These are phyloP conservation scores for Biston stratarius DNA, from an alignment of 2,888 invertebrate genomes.

Conservation along the genomic window DNA sequence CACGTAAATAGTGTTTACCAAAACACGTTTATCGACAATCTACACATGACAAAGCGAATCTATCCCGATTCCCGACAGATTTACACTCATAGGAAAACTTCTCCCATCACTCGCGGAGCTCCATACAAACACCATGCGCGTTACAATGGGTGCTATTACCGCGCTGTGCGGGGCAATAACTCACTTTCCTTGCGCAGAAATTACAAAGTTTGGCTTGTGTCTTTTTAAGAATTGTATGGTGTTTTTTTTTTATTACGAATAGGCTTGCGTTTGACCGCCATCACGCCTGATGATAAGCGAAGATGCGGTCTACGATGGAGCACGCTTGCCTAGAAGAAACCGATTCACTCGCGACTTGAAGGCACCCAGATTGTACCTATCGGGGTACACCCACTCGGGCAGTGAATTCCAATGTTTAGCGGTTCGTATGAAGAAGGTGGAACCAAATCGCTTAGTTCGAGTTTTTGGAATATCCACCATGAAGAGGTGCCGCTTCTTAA, in stretches of 20 bases:
- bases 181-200: neutral
- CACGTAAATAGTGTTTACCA: slow-evolving; percentile 17
- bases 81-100: slow-evolving; percentile 30
- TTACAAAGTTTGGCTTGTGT: neutral
- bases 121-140: slow-evolving; percentile 25
- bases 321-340: too few relatives aligned
- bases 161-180: neutral
- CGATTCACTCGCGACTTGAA: too few relatives aligned
- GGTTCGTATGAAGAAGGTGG: too few relatives aligned
- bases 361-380: too few relatives aligned
- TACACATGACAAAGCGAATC: slow-evolving; percentile 13
- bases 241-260: neutral
- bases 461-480: too few relatives aligned
- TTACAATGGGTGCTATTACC: slow-evolving; percentile 7
- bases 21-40: slow-evolving; percentile 16
- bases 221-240: neutral
- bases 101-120: slow-evolving; percentile 31
- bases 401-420: too few relatives aligned
- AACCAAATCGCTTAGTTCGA: too few relatives aligned
- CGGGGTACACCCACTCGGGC: too few relatives aligned
- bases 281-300: too few relatives aligned
- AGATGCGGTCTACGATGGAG: too few relatives aligned
- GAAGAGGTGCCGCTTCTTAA: too few relatives aligned
- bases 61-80: slow-evolving; percentile 19
- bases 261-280: too few relatives aligned